Evolutionary conservation across 37 sponge, comb jelly and placozoan species (phyloP).

Genomic region (Cliona cf. orientalis): DNA sequence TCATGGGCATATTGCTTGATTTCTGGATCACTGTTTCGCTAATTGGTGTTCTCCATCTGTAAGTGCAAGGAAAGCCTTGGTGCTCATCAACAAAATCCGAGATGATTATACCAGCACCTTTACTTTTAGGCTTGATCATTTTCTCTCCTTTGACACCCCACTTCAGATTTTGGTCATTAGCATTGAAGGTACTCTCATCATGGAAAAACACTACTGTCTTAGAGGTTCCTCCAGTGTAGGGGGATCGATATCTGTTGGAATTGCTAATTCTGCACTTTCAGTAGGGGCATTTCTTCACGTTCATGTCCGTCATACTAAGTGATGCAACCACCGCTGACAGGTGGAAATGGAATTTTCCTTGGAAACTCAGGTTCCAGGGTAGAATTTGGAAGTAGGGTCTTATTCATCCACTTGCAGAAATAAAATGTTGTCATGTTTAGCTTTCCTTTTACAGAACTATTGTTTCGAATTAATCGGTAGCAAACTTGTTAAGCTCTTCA

Average conservation of each 20-base stretch:
- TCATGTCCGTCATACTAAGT: constrained; percentile 69
- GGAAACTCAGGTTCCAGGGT: constrained; percentile 43
- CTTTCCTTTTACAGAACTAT: constrained; percentile 37
- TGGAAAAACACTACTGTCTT: constrained; percentile 19
- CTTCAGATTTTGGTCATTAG: constrained; percentile 2
- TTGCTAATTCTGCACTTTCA: constrained; percentile 4
- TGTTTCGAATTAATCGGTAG: constrained; percentile 20
- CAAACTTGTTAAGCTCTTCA: constrained; percentile 23
- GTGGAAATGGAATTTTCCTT: constrained; percentile 5
- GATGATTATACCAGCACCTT: too few relatives aligned
- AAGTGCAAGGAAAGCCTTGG: too few relatives aligned
- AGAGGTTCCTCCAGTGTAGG: background rate
- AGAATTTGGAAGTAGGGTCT: constrained; percentile 3
- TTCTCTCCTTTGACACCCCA: constrained; percentile 32
- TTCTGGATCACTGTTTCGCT: too few relatives aligned
- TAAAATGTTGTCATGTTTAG: constrained; percentile 28
- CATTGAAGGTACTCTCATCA: constrained; percentile 31
- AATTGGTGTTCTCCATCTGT: too few relatives aligned
- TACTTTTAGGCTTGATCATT: background rate
- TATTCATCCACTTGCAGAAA: constrained; percentile 44
- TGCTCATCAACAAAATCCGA: too few relatives aligned
- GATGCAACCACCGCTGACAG: too few relatives aligned
- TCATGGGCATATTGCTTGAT: constrained; percentile 29
- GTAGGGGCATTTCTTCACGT: constrained; percentile 48
- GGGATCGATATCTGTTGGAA: constrained; percentile 26